phyloP scores from a whole-genome alignment of 2,888 invertebrate genomes.

The Pyrrhia umbra region DNA sequence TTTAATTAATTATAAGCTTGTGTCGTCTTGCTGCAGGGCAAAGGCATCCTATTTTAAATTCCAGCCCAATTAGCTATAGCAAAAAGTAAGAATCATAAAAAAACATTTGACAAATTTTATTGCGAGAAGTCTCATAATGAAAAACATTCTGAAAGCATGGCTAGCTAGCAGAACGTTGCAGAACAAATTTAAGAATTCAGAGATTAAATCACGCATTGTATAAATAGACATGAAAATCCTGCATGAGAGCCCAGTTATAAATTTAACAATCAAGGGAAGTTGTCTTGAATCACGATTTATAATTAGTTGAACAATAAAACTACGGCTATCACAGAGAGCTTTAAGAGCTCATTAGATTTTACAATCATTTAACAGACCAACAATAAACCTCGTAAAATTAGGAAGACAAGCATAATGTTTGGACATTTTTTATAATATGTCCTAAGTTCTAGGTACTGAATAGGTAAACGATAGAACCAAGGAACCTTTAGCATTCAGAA shows the following conservation, averaged over 20 bases:
- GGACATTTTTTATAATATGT: background rate
- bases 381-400: background rate
- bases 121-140: background rate
- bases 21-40: background rate
- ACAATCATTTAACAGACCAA: conserved; percentile 9
- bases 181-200: conserved; percentile 35
- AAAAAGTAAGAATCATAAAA: conserved; percentile 9
- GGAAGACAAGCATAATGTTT: background rate
- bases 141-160: conserved; percentile 16
- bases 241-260: conserved; percentile 55
- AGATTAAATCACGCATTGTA: conserved; percentile 56
- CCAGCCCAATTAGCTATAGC: background rate
- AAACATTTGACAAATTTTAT: conserved; percentile 15
- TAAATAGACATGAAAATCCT: conserved; percentile 57
- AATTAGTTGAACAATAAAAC: conserved; percentile 59
- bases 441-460: background rate
- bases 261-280: conserved; percentile 59
- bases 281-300: conserved; percentile 58
- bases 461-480: conserved; percentile 2
- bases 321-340: conserved; percentile 15
- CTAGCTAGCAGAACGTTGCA: conserved; percentile 15
- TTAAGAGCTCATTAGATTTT: conserved; percentile 23
- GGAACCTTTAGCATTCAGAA: conserved; percentile 25
- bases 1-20: background rate
- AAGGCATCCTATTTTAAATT: background rate